A percentile compares a stretch with the other conserved stretches of the same genome.
These are phyloP conservation scores for Tragelaphus imberbis DNA, from an alignment of 2,113 vertebrate genomes.

Conservation along the genomic window DNA sequence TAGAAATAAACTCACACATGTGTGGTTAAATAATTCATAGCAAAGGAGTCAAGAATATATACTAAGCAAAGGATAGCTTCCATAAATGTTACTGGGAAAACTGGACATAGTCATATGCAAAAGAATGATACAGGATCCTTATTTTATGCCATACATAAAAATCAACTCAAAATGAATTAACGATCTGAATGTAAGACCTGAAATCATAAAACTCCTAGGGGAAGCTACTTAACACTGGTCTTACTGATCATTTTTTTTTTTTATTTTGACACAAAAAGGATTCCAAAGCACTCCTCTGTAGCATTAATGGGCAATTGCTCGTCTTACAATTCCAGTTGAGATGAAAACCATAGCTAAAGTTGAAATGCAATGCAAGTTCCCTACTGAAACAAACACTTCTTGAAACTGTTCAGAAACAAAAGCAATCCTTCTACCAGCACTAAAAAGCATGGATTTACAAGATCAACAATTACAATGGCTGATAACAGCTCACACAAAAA, in stretches of 20 bases:
- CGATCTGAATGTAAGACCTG: neutral
- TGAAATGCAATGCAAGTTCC: slow-evolving; percentile 36
- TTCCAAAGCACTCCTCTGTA: neutral
- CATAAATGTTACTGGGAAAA: neutral
- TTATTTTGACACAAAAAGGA: neutral
- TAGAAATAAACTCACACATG: neutral
- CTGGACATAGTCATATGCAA: neutral
- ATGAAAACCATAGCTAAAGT: slow-evolving; percentile 15
- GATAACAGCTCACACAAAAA: slow-evolving; percentile 56
- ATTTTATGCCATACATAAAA: neutral
- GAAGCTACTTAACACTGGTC: neutral
- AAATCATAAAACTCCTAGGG: neutral
- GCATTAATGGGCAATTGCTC: neutral
- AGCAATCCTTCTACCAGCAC: slow-evolving; percentile 43
- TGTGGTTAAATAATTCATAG: neutral
- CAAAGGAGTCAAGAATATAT: neutral
- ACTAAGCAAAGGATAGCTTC: neutral
- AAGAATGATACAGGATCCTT: neutral
- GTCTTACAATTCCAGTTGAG: slow-evolving; percentile 18
- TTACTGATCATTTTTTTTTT: neutral
- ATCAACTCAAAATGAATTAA: neutral
- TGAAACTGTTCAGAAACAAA: slow-evolving; percentile 66
- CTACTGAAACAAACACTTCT: slow-evolving; percentile 42
- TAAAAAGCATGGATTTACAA: slow-evolving; percentile 59
- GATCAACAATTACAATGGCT: slow-evolving; percentile 37